Conservation (phyloP, 2,797 vertebrate genomes). For the Zalophus californianus region DNA sequence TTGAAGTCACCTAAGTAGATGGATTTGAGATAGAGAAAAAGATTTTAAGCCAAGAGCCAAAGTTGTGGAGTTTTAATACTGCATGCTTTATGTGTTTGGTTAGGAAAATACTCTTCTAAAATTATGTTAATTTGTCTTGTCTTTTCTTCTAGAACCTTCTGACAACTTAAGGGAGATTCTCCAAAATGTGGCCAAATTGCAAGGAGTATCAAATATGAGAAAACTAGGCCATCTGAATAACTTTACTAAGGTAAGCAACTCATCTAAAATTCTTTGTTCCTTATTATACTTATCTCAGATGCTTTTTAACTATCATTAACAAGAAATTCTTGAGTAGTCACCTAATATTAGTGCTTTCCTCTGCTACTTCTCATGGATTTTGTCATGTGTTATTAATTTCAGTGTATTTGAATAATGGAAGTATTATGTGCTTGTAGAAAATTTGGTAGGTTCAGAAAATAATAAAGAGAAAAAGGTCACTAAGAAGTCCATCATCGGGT, state of each 20-base stretch:
- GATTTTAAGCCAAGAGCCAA: slow-evolving; percentile 13
- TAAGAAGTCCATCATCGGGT: neutral
- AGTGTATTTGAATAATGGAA: slow-evolving; percentile 33
- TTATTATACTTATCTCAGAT: neutral
- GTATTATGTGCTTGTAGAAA: neutral
- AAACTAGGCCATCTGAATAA: slow-evolving; percentile 99
- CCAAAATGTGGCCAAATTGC: slow-evolving; percentile 98
- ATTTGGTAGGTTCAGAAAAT: neutral
- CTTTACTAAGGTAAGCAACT: slow-evolving; percentile 96
- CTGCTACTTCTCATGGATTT: slow-evolving; percentile 42
- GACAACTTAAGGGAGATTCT: slow-evolving; percentile 99
- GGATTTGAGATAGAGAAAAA: slow-evolving; percentile 36
- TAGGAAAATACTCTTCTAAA: slow-evolving; percentile 55
- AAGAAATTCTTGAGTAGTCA: slow-evolving; percentile 38
- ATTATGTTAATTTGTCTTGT: slow-evolving; percentile 69
- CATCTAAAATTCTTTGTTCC: slow-evolving; percentile 22
- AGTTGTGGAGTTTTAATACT: slow-evolving; percentile 31
- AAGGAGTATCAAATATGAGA: slow-evolving; percentile 99
- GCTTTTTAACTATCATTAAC: neutral
- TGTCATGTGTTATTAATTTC: slow-evolving; percentile 42
- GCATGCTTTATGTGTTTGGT: slow-evolving; percentile 33
- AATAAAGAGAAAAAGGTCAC: slow-evolving; percentile 11
- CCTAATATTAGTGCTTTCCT: slow-evolving; percentile 41
- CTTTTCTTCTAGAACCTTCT: slow-evolving; percentile 92
- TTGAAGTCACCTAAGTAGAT: neutral